A percentile compares a stretch with the other conserved stretches of the same genome.
phyloP scores from a whole-genome alignment of 2,113 vertebrate species.

The Gymnocephalus cernua region DNA sequence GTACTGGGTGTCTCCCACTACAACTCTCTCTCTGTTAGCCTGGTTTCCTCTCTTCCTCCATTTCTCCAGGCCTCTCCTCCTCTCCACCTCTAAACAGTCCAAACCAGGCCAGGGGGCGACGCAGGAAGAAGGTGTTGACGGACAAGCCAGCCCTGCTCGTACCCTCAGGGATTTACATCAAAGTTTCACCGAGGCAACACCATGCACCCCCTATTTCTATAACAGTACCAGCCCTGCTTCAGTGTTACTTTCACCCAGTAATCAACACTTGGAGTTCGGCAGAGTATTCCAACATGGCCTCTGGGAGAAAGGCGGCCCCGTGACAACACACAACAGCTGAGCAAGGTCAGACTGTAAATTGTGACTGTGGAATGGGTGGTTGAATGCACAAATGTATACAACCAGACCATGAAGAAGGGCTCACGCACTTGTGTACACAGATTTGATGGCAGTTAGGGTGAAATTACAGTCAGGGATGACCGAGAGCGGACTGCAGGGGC shows the following conservation, averaged over 20 bases:
- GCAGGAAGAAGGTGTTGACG: slow-evolving; percentile 46
- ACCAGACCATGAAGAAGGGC: not conserved
- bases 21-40: slow-evolving; percentile 21
- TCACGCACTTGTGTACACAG: slow-evolving; percentile 12
- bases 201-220: slow-evolving; percentile 19
- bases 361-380: slow-evolving; percentile 1
- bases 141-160: slow-evolving; percentile 42
- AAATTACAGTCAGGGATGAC: slow-evolving; percentile 46
- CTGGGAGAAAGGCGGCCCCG: slow-evolving; percentile 20
- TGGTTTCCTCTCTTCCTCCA: slow-evolving; percentile 21
- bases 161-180: slow-evolving; percentile 50
- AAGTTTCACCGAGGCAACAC: slow-evolving; percentile 41
- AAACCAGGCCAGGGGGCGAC: slow-evolving; percentile 7
- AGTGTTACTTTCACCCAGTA: slow-evolving; percentile 32
- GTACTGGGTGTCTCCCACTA: slow-evolving; percentile 48
- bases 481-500: slow-evolving; percentile 18
- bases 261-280: slow-evolving; percentile 48
- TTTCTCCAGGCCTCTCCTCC: too few species aligned
- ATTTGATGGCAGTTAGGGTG: slow-evolving; percentile 41
- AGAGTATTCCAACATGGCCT: slow-evolving; percentile 28
- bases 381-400: slow-evolving; percentile 15
- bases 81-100: slow-evolving; percentile 12
- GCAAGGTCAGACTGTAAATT: slow-evolving; percentile 66
- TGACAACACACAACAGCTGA: slow-evolving; percentile 81
- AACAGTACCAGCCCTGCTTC: slow-evolving; percentile 23